Evolutionary conservation across 2,797 vertebrate genomes (phyloP), one percentile per base, ranked within the genome.

Genomic region (Loriculus beryllinus): DNA sequence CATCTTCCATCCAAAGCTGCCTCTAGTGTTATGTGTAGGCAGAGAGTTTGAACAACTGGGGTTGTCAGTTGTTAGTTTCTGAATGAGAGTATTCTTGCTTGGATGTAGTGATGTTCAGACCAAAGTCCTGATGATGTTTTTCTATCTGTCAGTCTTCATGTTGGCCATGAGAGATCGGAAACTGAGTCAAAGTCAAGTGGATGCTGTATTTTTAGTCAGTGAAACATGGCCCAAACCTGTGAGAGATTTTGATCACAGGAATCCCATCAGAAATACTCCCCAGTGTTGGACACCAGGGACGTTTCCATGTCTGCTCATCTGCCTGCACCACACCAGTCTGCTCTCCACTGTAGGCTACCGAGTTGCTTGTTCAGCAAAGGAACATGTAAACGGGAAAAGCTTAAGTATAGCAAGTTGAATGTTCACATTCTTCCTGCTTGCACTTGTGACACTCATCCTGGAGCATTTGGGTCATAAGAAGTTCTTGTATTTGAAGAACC

Each of bases 71-170:
- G 7, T 31, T 81, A 33, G 29, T 59, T 42, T 88, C 43, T 15
- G 23, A 37, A 23, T 12, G 31, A 29, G 43, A 75, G 5, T 9
- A 20, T 12, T 54, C 83, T 85, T 78, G 57, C 62, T 48, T 43
- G 28, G 23, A 7, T 8, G 28, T 37, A 40, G 43, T 3, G 0
- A 33, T 0, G 0, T 28, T 51, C 48, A 59, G 59, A 68, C 10
- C 43, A 37, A 29, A 43, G 37, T 47, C 45, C 17, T 52, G n/a
- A 10, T 39, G 39, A 39, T 25, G 35, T 29, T 63, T 75, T 71
- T 76, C 28, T 33, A 3, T 22, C 40, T 82, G 42, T 39, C 26
- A 64, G 52, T 25, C 16, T 33, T 64, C 65, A 13, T 1, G 1
- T 6, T 20, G 12, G 35, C 69, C 22, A 1, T 2, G 17, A 75